Percentiles rank a stretch among this genome's conserved stretches.
phyloP scores from a whole-genome alignment of 2,888 invertebrate species.

The Himalopsyche anomala region DNA sequence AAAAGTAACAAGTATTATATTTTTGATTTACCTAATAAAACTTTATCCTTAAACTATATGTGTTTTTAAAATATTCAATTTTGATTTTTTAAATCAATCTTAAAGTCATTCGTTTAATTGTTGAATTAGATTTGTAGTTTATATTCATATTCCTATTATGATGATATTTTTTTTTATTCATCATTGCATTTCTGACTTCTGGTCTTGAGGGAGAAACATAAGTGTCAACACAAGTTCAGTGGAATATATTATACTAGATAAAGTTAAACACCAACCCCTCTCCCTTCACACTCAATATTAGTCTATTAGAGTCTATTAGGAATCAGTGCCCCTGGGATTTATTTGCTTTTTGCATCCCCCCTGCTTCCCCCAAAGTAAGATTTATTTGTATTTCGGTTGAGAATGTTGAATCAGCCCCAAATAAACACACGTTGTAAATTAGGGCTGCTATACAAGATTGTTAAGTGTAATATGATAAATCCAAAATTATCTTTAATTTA shows the following conservation, averaged over 20 bases:
- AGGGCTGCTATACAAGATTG: neutral
- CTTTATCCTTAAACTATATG: no score
- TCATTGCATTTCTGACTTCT: constrained; percentile 9
- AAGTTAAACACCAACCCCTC: constrained; percentile 61
- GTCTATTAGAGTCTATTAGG: constrained; percentile 65
- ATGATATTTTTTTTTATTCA: neutral
- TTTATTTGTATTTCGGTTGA: constrained; percentile 26
- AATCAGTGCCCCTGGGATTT: constrained; percentile 57
- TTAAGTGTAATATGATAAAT: no score
- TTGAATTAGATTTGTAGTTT: neutral
- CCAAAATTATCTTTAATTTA: no score
- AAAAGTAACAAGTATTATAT: no score
- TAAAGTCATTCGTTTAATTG: no score
- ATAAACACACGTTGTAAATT: neutral
- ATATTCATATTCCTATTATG: neutral
- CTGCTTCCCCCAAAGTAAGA: constrained; percentile 1
- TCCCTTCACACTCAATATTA: constrained; percentile 65
- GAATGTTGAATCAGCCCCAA: constrained; percentile 16
- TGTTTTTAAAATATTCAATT: no score
- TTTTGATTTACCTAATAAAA: no score
- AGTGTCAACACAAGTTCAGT: constrained; percentile 59
- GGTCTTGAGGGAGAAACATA: constrained; percentile 60
- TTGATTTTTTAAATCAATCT: no score
- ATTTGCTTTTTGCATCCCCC: constrained; percentile 51
- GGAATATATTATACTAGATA: constrained; percentile 27